Conservation (phyloP, 1,140 invertebrate species). For the Drosophila ficusphila region DNA sequence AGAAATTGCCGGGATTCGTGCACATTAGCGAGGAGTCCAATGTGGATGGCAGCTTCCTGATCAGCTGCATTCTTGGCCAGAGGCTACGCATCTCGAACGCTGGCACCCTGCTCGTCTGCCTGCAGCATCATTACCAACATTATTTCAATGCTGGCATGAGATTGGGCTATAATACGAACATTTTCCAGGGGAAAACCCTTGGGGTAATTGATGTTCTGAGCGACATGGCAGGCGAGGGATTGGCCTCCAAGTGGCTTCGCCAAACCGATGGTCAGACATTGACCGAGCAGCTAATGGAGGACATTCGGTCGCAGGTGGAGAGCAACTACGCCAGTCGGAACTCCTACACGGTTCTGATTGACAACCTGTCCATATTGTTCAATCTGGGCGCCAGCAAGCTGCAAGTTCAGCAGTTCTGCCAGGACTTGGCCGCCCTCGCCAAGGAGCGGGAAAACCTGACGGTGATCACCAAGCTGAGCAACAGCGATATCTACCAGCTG, state of each 20-base stretch:
- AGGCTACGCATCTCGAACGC: slow-evolving; percentile 85
- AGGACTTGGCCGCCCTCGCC: slow-evolving; percentile 79
- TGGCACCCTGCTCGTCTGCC: slow-evolving; percentile 87
- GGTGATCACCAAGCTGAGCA: slow-evolving; percentile 85
- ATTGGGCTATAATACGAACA: slow-evolving; percentile 88
- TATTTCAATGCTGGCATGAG: slow-evolving; percentile 90
- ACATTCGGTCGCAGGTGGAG: slow-evolving; percentile 63
- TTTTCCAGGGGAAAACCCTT: slow-evolving; percentile 85
- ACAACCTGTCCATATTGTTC: slow-evolving; percentile 89
- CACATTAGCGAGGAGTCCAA: slow-evolving; percentile 88
- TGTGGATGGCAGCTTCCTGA: slow-evolving; percentile 89
- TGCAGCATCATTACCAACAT: slow-evolving; percentile 89
- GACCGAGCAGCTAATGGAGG: slow-evolving; percentile 60
- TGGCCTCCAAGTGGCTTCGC: slow-evolving; percentile 64
- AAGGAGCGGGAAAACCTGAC: slow-evolving; percentile 82
- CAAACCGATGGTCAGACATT: slow-evolving; percentile 55
- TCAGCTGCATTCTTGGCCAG: slow-evolving; percentile 87
- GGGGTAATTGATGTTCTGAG: slow-evolving; percentile 86
- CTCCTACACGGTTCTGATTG: slow-evolving; percentile 87
- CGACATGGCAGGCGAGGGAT: slow-evolving; percentile 79
- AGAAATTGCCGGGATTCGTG: slow-evolving; percentile 86
- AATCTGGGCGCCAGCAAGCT: slow-evolving; percentile 85
- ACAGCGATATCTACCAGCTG: slow-evolving; percentile 85
- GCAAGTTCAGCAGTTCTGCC: slow-evolving; percentile 81
- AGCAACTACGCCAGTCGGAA: slow-evolving; percentile 64